These are phyloP conservation scores for Sphaeridia pumilis DNA, from an alignment of 2,888 invertebrate species.

Conservation along the genomic window DNA sequence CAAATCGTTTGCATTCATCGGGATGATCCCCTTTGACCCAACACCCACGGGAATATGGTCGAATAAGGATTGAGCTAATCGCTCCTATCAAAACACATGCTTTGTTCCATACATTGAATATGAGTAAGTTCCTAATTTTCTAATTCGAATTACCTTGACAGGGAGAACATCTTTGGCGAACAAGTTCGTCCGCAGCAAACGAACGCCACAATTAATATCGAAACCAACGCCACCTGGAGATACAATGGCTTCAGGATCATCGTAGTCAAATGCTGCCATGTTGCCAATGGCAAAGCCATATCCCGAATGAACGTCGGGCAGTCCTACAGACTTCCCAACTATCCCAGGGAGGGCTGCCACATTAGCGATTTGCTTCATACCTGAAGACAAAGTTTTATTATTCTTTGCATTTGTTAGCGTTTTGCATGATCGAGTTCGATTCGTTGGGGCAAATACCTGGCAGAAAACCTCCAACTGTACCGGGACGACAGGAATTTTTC, in stretches of 20 bases:
- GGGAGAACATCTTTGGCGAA: slow-evolving; percentile 85
- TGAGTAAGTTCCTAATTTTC: too few species aligned
- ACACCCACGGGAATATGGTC: slow-evolving; percentile 99
- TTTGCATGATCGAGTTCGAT: too few species aligned
- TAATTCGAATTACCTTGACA: slow-evolving; percentile 69
- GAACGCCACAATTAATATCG: slow-evolving; percentile 97
- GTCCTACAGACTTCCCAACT: slow-evolving; percentile 80
- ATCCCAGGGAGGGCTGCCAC: slow-evolving; percentile 97
- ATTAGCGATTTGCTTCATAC: slow-evolving; percentile 97
- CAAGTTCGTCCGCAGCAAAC: slow-evolving; percentile 87
- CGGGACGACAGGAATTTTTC: slow-evolving; percentile 75
- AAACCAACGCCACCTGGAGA: slow-evolving; percentile 98
- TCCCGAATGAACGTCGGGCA: slow-evolving; percentile 95
- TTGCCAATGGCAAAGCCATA: slow-evolving; percentile 99
- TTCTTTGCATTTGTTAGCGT: too few species aligned
- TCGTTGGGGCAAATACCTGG: slow-evolving; percentile 46
- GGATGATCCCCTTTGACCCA: slow-evolving; percentile 96
- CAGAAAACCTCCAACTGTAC: slow-evolving; percentile 86
- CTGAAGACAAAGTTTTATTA: slow-evolving; percentile 41
- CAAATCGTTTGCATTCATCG: slow-evolving; percentile 91
- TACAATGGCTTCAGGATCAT: slow-evolving; percentile 81
- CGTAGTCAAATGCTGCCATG: slow-evolving; percentile 97
- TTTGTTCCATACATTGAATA: too few species aligned
- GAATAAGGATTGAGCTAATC: slow-evolving; percentile 90
- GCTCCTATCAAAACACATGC: slow-evolving; percentile 54